phyloP scores from a whole-genome alignment of 2,113 vertebrate species.

The Limnothrissa miodon region DNA sequence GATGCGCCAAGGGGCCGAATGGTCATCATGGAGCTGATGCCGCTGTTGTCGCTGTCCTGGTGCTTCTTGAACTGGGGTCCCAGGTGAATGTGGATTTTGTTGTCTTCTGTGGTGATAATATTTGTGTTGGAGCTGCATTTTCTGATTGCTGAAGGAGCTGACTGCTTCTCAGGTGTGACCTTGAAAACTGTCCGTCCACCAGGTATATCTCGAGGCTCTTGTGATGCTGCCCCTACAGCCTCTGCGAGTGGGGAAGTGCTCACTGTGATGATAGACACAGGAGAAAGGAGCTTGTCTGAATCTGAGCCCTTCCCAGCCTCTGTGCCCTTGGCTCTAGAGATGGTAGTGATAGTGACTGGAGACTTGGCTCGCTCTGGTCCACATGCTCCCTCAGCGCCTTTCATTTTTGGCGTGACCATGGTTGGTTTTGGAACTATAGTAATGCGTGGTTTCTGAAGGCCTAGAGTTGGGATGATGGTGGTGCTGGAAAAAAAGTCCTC shows the following conservation, averaged over 20 bases:
- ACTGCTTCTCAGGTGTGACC: constrained; percentile 83
- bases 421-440: constrained; percentile 89
- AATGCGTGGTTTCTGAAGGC: constrained; percentile 88
- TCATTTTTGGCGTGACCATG: constrained; percentile 69
- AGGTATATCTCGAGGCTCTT: constrained; percentile 74
- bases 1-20: constrained; percentile 71
- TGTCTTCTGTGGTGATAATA: constrained; percentile 93
- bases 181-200: constrained; percentile 80
- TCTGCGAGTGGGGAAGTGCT: constrained; percentile 79
- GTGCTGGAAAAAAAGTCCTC: constrained; percentile 95
- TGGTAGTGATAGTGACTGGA: constrained; percentile 90
- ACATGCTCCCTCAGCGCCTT: constrained; percentile 55
- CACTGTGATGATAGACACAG: constrained; percentile 90
- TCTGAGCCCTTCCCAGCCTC: constrained; percentile 65
- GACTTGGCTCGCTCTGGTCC: constrained; percentile 77
- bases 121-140: constrained; percentile 84
- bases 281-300: constrained; percentile 68
- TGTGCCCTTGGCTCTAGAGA: constrained; percentile 82
- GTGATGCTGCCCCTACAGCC: constrained; percentile 60
- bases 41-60: constrained; percentile 58
- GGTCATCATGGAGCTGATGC: constrained; percentile 67
- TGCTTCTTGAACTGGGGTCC: constrained; percentile 83
- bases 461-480: constrained; percentile 91
- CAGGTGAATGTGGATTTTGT: constrained; percentile 96
- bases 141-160: constrained; percentile 65